phyloP scores from a whole-genome alignment of 2,797 vertebrate genomes.

The Micrastur ruficollis region DNA sequence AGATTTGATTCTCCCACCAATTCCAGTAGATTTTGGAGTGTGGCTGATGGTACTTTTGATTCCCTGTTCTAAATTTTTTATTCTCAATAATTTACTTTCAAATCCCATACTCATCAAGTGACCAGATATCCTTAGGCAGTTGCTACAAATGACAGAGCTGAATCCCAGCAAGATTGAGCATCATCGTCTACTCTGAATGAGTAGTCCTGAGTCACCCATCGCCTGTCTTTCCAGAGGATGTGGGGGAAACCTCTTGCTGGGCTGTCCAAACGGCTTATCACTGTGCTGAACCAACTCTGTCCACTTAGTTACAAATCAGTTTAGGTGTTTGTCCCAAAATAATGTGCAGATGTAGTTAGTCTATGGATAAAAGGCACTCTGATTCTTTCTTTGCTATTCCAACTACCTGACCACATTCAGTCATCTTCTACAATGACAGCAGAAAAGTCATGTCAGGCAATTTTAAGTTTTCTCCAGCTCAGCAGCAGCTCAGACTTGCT shows the following conservation, averaged over 20 bases:
- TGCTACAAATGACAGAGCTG: not conserved
- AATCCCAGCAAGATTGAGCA: not conserved
- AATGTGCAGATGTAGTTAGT: not conserved
- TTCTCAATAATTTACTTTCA: not conserved
- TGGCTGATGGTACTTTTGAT: not conserved
- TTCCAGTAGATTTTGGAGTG: not conserved
- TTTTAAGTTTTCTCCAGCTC: not conserved
- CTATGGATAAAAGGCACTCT: not conserved
- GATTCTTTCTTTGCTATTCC: not conserved
- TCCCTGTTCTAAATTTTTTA: not conserved
- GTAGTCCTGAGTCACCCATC: not conserved
- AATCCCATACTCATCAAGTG: not conserved
- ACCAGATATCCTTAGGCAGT: not conserved
- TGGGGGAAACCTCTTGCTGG: not conserved
- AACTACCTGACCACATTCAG: not conserved
- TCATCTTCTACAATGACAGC: not conserved
- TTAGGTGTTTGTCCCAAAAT: not conserved
- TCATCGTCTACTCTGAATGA: accelerated
- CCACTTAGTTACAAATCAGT: not conserved
- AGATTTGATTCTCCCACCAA: not conserved
- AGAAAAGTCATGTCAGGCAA: not conserved
- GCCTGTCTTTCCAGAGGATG: not conserved
- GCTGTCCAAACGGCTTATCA: not conserved
- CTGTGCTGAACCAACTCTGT: not conserved
- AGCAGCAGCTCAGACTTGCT: not conserved